Percentiles rank a stretch among this genome's conserved stretches.
phyloP scores from a whole-genome alignment of 1,140 invertebrate species.

The Apis cerana region DNA sequence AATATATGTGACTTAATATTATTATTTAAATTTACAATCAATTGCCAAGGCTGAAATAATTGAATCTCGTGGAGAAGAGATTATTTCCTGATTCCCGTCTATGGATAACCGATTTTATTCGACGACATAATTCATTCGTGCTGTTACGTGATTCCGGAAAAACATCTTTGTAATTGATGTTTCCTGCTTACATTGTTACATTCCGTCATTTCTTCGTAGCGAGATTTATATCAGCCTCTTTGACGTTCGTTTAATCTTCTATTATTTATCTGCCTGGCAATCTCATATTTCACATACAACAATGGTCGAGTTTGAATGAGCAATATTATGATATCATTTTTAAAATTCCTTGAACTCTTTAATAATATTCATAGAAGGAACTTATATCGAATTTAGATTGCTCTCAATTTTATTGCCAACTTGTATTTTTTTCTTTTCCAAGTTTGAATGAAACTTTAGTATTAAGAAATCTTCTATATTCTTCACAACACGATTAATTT shows the following conservation, averaged over 20 bases:
- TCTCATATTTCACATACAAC: background rate
- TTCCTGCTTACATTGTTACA: background rate
- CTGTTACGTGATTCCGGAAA: constrained; percentile 38
- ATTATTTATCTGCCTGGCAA: constrained; percentile 6
- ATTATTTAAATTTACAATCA: background rate
- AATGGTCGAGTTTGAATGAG: background rate
- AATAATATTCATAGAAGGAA: background rate
- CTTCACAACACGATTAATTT: too few relatives aligned
- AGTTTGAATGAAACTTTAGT: too few relatives aligned
- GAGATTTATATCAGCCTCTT: constrained; percentile 10
- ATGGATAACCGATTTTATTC: constrained; percentile 36
- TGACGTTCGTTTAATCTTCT: background rate
- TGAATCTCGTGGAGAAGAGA: background rate
- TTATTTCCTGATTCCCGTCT: constrained; percentile 1
- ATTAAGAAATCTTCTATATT: too few relatives aligned
- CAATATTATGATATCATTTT: background rate
- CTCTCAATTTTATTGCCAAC: background rate
- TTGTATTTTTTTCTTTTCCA: too few relatives aligned
- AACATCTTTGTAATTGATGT: constrained; percentile 37
- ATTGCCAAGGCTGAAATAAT: constrained; percentile 26
- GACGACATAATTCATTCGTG: constrained; percentile 26
- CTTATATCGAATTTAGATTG: background rate
- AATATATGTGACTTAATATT: background rate
- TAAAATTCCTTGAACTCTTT: background rate
- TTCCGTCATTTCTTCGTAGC: background rate